Conservation (phyloP, 2,113 vertebrate species). For the Origma solitaria region DNA sequence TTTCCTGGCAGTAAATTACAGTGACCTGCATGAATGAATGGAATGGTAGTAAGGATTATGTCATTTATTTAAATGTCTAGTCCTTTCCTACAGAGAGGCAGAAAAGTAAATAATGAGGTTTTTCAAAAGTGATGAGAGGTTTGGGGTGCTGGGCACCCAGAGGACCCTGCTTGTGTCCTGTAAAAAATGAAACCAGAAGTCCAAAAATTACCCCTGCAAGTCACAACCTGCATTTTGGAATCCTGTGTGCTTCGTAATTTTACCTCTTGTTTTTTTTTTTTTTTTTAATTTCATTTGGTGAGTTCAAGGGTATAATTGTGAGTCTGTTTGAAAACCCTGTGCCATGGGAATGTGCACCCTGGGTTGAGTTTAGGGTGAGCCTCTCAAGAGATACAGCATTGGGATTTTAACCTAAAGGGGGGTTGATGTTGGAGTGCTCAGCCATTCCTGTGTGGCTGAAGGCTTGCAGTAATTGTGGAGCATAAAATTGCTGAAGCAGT, state of each 20-base stretch:
- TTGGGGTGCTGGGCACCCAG: neutral
- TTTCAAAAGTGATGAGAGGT: neutral
- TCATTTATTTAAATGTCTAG: slow-evolving; percentile 64
- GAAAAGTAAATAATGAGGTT: slow-evolving; percentile 46
- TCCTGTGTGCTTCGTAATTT: fast-evolving
- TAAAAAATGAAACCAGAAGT: neutral
- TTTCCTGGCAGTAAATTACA: slow-evolving; percentile 57
- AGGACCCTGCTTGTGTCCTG: neutral
- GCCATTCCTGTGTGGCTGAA: neutral
- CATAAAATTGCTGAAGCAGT: slow-evolving; percentile 25
- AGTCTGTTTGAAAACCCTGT: neutral
- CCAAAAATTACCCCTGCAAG: neutral
- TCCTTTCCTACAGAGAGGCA: slow-evolving; percentile 44
- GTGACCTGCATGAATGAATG: slow-evolving; percentile 57
- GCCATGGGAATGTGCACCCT: neutral
- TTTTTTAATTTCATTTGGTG: neutral
- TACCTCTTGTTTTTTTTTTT: neutral
- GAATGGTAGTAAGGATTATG: slow-evolving; percentile 59
- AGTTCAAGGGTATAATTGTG: neutral
- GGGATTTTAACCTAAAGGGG: neutral
- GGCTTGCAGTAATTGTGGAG: neutral
- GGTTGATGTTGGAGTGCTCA: neutral
- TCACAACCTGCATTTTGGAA: neutral
- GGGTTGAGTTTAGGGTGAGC: neutral
- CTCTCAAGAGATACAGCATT: neutral